Conservation (phyloP, 1,140 invertebrate species). For the Acromyrmex echinatior region DNA sequence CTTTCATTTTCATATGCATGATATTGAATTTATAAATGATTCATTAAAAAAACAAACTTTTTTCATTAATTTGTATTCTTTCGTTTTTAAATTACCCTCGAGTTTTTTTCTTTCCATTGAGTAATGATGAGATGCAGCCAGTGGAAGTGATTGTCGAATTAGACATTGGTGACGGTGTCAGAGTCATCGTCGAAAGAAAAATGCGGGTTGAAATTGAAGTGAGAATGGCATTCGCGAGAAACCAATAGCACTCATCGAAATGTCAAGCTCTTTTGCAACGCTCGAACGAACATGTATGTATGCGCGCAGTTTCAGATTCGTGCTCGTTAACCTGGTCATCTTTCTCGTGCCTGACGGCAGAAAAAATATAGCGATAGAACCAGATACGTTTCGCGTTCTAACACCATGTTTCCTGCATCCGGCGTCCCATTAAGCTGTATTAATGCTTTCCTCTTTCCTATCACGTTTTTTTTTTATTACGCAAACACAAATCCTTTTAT, state of each 20-base stretch:
- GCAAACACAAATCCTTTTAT: neutral
- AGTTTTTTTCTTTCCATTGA: neutral
- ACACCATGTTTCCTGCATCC: slow-evolving; percentile 46
- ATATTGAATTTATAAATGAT: slow-evolving; percentile 14
- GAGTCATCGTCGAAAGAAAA: slow-evolving; percentile 44
- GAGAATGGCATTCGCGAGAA: slow-evolving; percentile 59
- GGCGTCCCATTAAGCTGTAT: slow-evolving; percentile 36
- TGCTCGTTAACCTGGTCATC: slow-evolving; percentile 75
- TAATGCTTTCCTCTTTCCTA: slow-evolving; percentile 19
- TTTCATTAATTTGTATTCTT: neutral
- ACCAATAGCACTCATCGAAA: slow-evolving; percentile 64
- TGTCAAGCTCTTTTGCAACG: slow-evolving; percentile 68
- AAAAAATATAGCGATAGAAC: slow-evolving; percentile 63
- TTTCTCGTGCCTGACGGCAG: slow-evolving; percentile 64
- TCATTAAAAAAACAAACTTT: neutral
- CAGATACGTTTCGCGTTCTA: slow-evolving; percentile 46
- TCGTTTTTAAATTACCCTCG: neutral
- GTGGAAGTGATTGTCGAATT: slow-evolving; percentile 8
- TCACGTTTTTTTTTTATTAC: slow-evolving; percentile 1
- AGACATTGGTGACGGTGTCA: neutral
- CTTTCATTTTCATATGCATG: neutral
- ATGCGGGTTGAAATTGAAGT: slow-evolving; percentile 31
- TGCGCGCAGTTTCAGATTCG: slow-evolving; percentile 60
- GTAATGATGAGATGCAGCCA: neutral
- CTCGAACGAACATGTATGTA: slow-evolving; percentile 60